These are phyloP conservation scores for Cairina moschata DNA, from an alignment of 2,113 vertebrate genomes.

Conservation along the genomic window DNA sequence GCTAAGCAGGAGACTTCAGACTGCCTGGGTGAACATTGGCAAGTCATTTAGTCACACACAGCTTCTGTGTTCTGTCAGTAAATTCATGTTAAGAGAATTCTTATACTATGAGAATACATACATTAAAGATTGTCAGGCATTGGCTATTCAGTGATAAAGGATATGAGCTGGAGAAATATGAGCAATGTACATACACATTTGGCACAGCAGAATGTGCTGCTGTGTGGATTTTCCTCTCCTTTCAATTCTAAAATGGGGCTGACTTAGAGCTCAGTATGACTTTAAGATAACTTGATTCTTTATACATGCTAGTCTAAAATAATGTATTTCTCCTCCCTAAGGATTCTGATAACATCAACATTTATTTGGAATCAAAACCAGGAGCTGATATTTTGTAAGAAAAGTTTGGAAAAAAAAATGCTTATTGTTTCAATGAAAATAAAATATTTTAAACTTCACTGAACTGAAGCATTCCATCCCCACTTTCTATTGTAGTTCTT, in stretches of 20 bases:
- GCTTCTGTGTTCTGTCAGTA: not conserved
- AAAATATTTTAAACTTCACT: not conserved
- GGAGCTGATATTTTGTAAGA: not conserved
- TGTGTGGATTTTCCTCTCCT: not conserved
- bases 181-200: not conserved
- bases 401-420: not conserved
- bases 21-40: not conserved
- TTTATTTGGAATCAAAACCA: not conserved
- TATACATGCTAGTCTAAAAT: not conserved
- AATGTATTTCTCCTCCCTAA: not conserved
- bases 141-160: not conserved
- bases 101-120: not conserved
- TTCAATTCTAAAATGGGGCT: not conserved
- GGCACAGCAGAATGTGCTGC: not conserved
- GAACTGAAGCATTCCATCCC: not conserved
- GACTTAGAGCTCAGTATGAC: not conserved
- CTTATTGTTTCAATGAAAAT: not conserved
- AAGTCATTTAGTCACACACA: not conserved
- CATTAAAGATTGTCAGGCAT: not conserved
- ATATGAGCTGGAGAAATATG: not conserved
- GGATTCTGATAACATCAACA: not conserved
- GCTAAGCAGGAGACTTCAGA: not conserved
- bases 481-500: not conserved
- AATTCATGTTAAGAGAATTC: not conserved
- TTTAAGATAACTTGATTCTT: not conserved